phyloP scores from a whole-genome alignment of 2,113 vertebrate genomes.

The Perognathus longimembris region DNA sequence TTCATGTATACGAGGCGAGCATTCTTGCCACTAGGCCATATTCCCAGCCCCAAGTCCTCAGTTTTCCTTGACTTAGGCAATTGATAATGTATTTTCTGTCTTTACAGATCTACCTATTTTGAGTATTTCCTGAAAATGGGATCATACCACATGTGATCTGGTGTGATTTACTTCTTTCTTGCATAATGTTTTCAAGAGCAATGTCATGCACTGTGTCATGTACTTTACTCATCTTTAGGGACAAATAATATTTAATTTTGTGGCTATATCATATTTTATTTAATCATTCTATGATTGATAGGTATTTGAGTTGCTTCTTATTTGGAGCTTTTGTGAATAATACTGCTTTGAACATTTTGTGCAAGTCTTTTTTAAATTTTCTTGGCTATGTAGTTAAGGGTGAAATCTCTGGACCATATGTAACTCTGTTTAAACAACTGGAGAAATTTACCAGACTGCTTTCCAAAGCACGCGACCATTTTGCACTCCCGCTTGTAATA shows the following conservation, averaged over 20 bases:
- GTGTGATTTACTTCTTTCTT: not conserved
- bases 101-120: not conserved
- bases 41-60: too few relatives aligned
- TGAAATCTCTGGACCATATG: not conserved
- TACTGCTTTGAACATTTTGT: not conserved
- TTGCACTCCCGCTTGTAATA: not conserved
- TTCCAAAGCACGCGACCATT: not conserved
- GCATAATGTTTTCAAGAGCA: not conserved
- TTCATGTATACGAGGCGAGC: too few relatives aligned
- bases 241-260: not conserved
- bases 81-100: not conserved
- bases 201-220: not conserved
- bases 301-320: not conserved
- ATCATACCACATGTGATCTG: not conserved
- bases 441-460: not conserved
- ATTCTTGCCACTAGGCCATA: too few relatives aligned
- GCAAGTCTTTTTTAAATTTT: not conserved
- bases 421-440: not conserved
- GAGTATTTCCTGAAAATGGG: not conserved
- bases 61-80: not conserved
- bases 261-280: not conserved
- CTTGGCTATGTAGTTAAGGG: not conserved
- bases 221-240: not conserved
- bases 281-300: not conserved
- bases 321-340: constrained; percentile 8